Base-by-base conservation (phyloP, 2,113 vertebrate species). In the Holacanthus passer region DNA sequence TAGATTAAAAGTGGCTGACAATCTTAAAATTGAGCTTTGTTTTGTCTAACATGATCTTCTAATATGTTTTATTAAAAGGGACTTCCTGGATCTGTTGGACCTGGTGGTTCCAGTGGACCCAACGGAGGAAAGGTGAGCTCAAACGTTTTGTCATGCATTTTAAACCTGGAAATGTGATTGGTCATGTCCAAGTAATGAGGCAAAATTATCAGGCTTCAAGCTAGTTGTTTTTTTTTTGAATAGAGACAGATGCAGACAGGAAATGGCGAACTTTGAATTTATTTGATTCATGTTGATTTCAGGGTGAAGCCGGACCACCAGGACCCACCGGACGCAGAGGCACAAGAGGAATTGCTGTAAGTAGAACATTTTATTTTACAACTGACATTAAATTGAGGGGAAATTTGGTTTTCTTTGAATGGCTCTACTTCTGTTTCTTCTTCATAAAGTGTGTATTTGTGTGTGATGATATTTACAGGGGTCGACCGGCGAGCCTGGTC, bases 291-390 rank as follows among this genome's bases (percentile, higher is more conserved):
- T 39, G 31, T 29, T 73, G 88, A 8, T 77, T 93, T 93, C 92
- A 99, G 99, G 99, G 99, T 86, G 99, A 99, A 93, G 87, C 96
- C 16, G 99, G 99, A 39, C 96, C 96, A 78, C 85, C 94, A 67
- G 99, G 99, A 76, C 96, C 97, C 19, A 66, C 96, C 82, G 99
- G 99, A 53, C 97, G 97, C 74, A 91, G 96, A 58, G 99, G 99
- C 22, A 95, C 98, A 22, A 96, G 98, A 91, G 97, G 97, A 90
- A 96, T 95, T 68, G 93, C 98, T 59, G 98, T 99, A 75, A 97
- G 98, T 96, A 59, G 0, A 88, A 58, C 5, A 31, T n/a, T 77
- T 43, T 8, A 39, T 29, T 66, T 14, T 2, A n/a, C 9, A 41
- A 45, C 1, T 22, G 2, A 73, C 37, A 43, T 66, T 27, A 45